Evolutionary conservation across 2,797 vertebrate genomes (phyloP).

Genomic region (Apogon hyalosoma): DNA sequence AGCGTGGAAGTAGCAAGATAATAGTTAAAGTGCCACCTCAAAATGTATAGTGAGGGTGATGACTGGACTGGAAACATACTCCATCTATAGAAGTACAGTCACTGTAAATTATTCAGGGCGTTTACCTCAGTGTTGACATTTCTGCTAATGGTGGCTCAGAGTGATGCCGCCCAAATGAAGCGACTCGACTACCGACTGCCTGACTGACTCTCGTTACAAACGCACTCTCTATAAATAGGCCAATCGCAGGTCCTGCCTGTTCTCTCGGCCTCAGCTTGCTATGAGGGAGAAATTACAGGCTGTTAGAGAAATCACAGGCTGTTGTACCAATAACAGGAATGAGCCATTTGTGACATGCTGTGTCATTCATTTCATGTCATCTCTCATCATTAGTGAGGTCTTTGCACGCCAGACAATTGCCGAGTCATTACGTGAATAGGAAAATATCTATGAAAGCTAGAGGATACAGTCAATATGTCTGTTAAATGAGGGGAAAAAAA

Average conservation of each 20-base stretch:
- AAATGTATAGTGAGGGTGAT: constrained; percentile 8
- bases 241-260: constrained; percentile 41
- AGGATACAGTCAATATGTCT: neutral
- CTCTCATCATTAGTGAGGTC: constrained; percentile 50
- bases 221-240: constrained; percentile 45
- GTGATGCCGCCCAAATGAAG: constrained; percentile 37
- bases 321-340: constrained; percentile 58
- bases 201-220: constrained; percentile 38
- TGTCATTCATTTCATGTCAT: constrained; percentile 60
- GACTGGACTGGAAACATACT: constrained; percentile 29
- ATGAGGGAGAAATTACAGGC: constrained; percentile 57
- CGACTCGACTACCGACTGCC: constrained; percentile 8
- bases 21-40: neutral
- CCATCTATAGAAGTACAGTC: constrained; percentile 24
- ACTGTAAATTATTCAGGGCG: constrained; percentile 66
- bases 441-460: constrained; percentile 11
- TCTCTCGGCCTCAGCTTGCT: constrained; percentile 23
- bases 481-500: constrained; percentile 1
- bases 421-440: constrained; percentile 37
- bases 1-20: no score
- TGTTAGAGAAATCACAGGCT: constrained; percentile 63
- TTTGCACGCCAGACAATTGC: constrained; percentile 26
- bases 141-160: constrained; percentile 55
- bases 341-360: constrained; percentile 64
- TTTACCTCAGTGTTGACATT: constrained; percentile 67